Percentiles rank a stretch among this genome's conserved stretches.
Evolutionary conservation across 2,113 vertebrate genomes (phyloP).

Genomic region (Oenanthe oenanthe): DNA sequence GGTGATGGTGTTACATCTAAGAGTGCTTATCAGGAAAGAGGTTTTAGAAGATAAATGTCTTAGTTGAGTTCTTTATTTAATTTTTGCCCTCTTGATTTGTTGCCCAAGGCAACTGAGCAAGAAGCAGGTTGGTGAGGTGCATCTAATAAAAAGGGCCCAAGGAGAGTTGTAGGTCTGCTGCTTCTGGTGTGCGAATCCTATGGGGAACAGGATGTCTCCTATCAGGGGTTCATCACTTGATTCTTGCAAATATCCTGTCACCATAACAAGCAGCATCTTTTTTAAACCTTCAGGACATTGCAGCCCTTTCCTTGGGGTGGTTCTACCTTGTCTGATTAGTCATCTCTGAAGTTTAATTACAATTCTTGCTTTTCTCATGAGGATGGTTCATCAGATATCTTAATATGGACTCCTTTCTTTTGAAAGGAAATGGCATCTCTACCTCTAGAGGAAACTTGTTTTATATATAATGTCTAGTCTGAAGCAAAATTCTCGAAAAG

Average conservation of each 20-base stretch:
- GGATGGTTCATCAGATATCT: not conserved
- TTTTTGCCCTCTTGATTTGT: not conserved
- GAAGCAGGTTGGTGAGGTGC: not conserved
- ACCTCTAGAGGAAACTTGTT: conserved; percentile 25
- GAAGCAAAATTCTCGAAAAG: not conserved
- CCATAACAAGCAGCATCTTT: not conserved
- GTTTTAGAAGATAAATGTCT: not conserved
- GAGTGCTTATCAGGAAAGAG: not conserved
- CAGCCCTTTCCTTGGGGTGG: not conserved
- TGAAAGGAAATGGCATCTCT: conserved; percentile 39
- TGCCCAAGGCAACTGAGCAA: not conserved
- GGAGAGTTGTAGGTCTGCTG: not conserved
- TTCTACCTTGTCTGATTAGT: not conserved
- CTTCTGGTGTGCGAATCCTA: not conserved
- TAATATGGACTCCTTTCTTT: conserved; percentile 20
- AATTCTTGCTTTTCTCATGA: not conserved
- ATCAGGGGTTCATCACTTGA: not conserved
- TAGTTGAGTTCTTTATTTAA: not conserved
- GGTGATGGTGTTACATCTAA: not conserved
- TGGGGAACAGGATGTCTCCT: not conserved
- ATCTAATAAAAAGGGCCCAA: not conserved
- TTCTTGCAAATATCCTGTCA: not conserved
- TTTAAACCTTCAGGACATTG: not conserved
- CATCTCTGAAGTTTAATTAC: not conserved
- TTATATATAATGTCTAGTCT: not conserved